These are phyloP conservation scores for Pogoniulus pusillus DNA, from an alignment of 2,797 vertebrate species.

Conservation along the genomic window DNA sequence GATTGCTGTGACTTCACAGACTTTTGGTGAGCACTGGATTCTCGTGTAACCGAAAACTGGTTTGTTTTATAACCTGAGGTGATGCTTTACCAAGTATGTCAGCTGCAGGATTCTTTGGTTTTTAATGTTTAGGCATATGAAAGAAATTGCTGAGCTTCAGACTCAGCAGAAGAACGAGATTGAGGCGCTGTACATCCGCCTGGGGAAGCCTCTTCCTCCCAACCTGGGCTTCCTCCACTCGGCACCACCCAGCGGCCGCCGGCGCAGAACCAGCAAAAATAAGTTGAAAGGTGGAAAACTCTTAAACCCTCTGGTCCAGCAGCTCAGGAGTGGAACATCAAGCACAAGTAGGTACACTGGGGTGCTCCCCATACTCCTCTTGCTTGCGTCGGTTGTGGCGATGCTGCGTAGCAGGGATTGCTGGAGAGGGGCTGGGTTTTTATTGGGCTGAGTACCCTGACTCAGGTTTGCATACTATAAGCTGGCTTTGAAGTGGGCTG, in stretches of 20 bases:
- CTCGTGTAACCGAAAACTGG: background rate
- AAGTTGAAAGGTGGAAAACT: constrained; percentile 93
- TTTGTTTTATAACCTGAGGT: background rate
- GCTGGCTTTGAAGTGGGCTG: background rate
- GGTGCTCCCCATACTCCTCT: accelerated
- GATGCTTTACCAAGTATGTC: background rate
- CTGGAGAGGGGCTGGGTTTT: background rate
- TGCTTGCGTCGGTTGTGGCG: background rate
- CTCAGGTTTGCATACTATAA: background rate
- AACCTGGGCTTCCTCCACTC: constrained; percentile 87
- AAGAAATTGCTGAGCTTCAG: constrained; percentile 95
- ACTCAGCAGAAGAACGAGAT: constrained; percentile 93
- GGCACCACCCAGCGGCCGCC: constrained; percentile 85
- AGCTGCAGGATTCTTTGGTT: background rate
- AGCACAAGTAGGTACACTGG: constrained; percentile 79
- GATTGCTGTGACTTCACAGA: background rate
- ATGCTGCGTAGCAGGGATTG: background rate
- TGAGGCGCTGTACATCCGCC: constrained; percentile 87
- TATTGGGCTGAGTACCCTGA: background rate
- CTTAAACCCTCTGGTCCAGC: constrained; percentile 93
- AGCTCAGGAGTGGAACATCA: constrained; percentile 89
- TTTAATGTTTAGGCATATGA: constrained; percentile 86
- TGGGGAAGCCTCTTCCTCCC: constrained; percentile 90
- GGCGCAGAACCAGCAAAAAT: constrained; percentile 90
- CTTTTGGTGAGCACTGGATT: background rate